Evolutionary conservation across 1,140 invertebrate species (phyloP).

Genomic region (Ceratosolen fusciceps): DNA sequence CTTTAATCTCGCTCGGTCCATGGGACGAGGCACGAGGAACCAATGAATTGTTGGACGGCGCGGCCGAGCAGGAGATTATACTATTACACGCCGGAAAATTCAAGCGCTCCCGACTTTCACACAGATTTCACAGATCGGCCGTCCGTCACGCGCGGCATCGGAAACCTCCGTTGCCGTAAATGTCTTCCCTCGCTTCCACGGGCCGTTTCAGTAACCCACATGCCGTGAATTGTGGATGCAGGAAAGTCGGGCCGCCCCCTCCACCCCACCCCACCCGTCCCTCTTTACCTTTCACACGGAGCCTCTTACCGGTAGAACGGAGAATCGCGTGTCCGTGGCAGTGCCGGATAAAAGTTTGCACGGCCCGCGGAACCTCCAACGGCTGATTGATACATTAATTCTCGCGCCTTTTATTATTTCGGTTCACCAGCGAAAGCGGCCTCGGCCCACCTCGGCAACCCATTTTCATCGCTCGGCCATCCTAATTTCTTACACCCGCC

Average conservation of each 20-base stretch:
- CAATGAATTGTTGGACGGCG: background rate
- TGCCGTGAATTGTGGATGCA: constrained; percentile 20
- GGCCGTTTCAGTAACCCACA: constrained; percentile 22
- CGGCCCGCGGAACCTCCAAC: background rate
- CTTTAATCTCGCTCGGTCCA: background rate
- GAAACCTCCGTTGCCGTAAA: constrained; percentile 2
- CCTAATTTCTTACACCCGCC: no score
- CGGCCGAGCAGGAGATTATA: background rate
- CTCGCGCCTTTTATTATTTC: background rate
- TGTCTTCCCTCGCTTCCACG: constrained; percentile 1
- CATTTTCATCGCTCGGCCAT: no score
- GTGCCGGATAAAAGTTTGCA: background rate
- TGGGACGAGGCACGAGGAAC: no score
- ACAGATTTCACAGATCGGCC: constrained; percentile 36
- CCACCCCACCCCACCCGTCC: background rate
- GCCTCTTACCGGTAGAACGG: background rate
- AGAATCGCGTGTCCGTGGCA: background rate
- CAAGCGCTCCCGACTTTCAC: constrained; percentile 26
- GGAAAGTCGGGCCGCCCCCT: background rate
- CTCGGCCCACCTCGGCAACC: no score
- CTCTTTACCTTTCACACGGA: background rate
- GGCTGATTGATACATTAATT: background rate
- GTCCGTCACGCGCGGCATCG: constrained; percentile 16
- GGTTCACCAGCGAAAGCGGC: background rate
- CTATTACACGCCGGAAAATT: background rate